These are phyloP conservation scores for Macropus fuliginosus DNA, from an alignment of 2,797 vertebrate genomes.

Conservation along the genomic window DNA sequence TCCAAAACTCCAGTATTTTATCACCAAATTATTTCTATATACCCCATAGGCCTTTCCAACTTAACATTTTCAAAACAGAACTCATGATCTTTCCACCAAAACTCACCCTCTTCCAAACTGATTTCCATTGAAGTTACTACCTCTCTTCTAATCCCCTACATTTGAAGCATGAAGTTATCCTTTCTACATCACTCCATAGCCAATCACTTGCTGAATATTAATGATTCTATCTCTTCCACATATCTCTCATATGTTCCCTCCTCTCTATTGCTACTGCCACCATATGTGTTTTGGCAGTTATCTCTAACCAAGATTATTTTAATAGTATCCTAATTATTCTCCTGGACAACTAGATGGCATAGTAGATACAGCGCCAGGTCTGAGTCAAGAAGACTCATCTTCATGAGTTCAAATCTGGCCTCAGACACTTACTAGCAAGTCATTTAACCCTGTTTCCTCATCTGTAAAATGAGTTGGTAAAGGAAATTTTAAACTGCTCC, in stretches of 20 bases:
- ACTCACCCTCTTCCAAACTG: background rate
- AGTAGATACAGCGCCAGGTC: background rate
- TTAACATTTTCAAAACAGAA: background rate
- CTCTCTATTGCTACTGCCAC: background rate
- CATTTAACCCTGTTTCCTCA: background rate
- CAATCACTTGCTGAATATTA: background rate
- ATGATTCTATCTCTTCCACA: background rate
- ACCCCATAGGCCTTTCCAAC: background rate
- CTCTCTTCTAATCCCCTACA: background rate
- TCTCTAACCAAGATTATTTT: background rate
- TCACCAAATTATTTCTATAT: background rate
- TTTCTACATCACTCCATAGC: background rate
- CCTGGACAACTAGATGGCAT: background rate
- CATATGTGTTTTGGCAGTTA: background rate
- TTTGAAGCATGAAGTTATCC: background rate
- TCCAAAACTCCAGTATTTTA: background rate
- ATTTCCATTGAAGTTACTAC: background rate
- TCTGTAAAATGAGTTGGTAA: background rate
- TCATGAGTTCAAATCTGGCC: background rate
- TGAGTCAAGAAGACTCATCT: background rate
- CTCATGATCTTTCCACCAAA: background rate
- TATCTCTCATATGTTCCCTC: background rate
- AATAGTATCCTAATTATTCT: background rate
- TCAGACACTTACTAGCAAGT: background rate
- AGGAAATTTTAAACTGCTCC: background rate